Evolutionary conservation across 2,797 vertebrate genomes (phyloP).

Genomic region (Dromococcyx pavoninus): DNA sequence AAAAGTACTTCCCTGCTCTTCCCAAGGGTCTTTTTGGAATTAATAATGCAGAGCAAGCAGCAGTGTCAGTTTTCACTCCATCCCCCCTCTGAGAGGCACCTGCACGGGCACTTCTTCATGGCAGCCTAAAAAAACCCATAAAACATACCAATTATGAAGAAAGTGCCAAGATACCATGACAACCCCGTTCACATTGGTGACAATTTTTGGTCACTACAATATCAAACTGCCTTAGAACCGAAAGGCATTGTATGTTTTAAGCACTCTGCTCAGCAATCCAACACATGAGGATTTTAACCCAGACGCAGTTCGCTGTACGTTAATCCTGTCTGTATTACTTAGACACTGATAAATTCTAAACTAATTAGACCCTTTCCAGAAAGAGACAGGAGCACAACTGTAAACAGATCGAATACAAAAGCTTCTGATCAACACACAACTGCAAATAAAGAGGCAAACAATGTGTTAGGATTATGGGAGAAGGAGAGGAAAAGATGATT

Average conservation of each 20-base stretch:
- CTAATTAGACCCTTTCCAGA: slow-evolving; percentile 18
- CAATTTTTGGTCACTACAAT: not conserved
- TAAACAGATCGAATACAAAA: slow-evolving; percentile 18
- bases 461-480: not conserved
- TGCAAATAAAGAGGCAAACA: not conserved
- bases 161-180: not conserved
- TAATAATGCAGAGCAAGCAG: not conserved
- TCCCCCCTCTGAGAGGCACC: not conserved
- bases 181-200: not conserved
- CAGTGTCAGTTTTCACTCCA: not conserved
- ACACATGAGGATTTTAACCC: not conserved
- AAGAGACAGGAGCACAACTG: not conserved
- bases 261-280: not conserved
- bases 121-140: no score
- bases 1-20: not conserved
- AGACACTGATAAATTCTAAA: not conserved
- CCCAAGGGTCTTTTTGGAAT: not conserved
- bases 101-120: not conserved
- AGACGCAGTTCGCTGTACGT: not conserved
- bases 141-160: not conserved
- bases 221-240: not conserved
- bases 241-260: not conserved
- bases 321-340: slow-evolving; percentile 13
- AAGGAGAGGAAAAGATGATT: not conserved
- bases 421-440: not conserved